phyloP scores from a whole-genome alignment of 2,888 invertebrate species.

The Ichneumon xanthorius region DNA sequence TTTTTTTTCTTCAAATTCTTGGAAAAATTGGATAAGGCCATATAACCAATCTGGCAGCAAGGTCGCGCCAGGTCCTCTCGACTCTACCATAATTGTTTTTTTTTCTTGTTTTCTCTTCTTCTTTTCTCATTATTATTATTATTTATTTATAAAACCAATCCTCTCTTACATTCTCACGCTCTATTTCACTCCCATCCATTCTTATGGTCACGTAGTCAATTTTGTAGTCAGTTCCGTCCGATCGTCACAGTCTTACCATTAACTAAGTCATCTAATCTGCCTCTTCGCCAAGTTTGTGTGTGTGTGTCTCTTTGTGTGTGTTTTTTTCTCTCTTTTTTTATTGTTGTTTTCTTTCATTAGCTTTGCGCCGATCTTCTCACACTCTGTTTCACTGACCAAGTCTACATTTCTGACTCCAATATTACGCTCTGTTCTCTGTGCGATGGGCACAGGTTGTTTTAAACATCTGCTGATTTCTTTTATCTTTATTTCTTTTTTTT shows the following conservation, averaged over 20 bases:
- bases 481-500: slow-evolving; percentile 6
- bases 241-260: slow-evolving; percentile 76
- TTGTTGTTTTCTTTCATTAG: slow-evolving; percentile 21
- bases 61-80: slow-evolving; percentile 81
- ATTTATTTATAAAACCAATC: slow-evolving; percentile 81
- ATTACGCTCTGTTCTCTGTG: slow-evolving; percentile 20
- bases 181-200: slow-evolving; percentile 75
- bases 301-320: not conserved
- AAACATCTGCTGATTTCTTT: slow-evolving; percentile 28
- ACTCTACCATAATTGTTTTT: slow-evolving; percentile 71
- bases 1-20: slow-evolving; percentile 76
- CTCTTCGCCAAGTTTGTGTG: slow-evolving; percentile 46
- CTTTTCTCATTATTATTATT: slow-evolving; percentile 62
- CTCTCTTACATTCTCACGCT: slow-evolving; percentile 72
- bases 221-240: slow-evolving; percentile 74
- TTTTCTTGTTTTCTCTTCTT: slow-evolving; percentile 69
- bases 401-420: slow-evolving; percentile 58
- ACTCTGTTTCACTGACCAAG: slow-evolving; percentile 65
- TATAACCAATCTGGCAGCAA: slow-evolving; percentile 84
- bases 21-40: slow-evolving; percentile 85
- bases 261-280: slow-evolving; percentile 76
- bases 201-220: slow-evolving; percentile 74
- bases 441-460: slow-evolving; percentile 28
- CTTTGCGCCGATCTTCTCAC: slow-evolving; percentile 69
- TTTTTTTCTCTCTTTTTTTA: slow-evolving; percentile 26